Percentiles rank a stretch among this genome's conserved stretches.
phyloP scores from a whole-genome alignment of 2,888 invertebrate genomes.

The Agrotis puta region DNA sequence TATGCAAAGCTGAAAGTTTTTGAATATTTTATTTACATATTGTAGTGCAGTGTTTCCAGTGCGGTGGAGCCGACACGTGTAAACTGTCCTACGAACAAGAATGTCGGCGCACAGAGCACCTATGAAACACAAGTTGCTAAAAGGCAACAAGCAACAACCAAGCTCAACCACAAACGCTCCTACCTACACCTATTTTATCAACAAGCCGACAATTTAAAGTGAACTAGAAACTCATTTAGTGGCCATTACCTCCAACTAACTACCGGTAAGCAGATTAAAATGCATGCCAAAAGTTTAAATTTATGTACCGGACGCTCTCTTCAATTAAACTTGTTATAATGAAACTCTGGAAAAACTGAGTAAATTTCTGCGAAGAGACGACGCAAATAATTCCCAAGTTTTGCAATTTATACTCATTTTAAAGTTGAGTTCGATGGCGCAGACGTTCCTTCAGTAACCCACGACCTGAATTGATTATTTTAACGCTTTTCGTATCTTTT shows the following conservation, averaged over 20 bases:
- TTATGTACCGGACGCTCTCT: constrained; percentile 88
- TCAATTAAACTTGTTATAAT: constrained; percentile 90
- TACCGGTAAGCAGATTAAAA: constrained; percentile 87
- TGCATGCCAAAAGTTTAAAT: constrained; percentile 89
- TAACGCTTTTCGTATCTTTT: constrained; percentile 69
- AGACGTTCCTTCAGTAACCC: constrained; percentile 75
- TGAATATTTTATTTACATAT: constrained; percentile 42
- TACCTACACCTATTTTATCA: constrained; percentile 69
- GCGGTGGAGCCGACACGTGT: constrained; percentile 43
- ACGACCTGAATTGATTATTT: constrained; percentile 79
- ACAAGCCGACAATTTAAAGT: constrained; percentile 75
- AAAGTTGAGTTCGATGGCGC: constrained; percentile 80
- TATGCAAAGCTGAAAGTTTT: constrained; percentile 33
- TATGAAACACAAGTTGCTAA: constrained; percentile 50
- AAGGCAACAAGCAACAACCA: constrained; percentile 44
- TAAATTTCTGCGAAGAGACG: constrained; percentile 81
- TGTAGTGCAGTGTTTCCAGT: constrained; percentile 18
- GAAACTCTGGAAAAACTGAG: constrained; percentile 86
- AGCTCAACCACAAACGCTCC: constrained; percentile 48
- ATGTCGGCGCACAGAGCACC: constrained; percentile 22
- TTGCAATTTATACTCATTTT: constrained; percentile 87
- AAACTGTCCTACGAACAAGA: constrained; percentile 49
- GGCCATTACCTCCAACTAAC: constrained; percentile 82
- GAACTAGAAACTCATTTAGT: constrained; percentile 83
- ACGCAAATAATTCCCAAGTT: constrained; percentile 87